phyloP scores from a whole-genome alignment of 1,140 invertebrate species.

The Ips typographus region DNA sequence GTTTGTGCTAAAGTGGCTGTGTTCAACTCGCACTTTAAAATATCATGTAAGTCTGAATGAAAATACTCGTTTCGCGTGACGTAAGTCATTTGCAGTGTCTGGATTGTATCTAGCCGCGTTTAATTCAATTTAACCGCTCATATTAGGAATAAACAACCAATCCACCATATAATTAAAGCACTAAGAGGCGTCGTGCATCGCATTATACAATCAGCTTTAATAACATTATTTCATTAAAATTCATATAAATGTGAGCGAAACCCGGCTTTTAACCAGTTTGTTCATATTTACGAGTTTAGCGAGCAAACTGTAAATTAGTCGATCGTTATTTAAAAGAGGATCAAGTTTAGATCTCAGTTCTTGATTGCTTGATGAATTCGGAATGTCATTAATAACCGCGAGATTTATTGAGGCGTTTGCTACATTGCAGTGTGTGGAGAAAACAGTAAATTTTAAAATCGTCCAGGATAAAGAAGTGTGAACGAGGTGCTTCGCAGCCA shows the following conservation, averaged over 20 bases:
- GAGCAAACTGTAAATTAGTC: constrained; percentile 7
- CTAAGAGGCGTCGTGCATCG: constrained; percentile 27
- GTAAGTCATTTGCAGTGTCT: constrained; percentile 49
- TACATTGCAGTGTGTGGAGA: not conserved
- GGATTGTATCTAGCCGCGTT: constrained; percentile 44
- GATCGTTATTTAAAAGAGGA: constrained; percentile 26
- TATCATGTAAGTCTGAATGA: constrained; percentile 7
- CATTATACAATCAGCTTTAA: constrained; percentile 32
- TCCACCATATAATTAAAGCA: constrained; percentile 30
- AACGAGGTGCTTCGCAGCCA: constrained; percentile 1
- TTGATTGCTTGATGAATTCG: constrained; percentile 2
- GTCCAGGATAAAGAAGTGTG: constrained; percentile 16
- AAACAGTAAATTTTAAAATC: constrained; percentile 7
- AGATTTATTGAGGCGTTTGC: no score
- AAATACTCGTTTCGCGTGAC: constrained; percentile 35
- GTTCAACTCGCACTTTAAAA: not conserved
- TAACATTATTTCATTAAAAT: constrained; percentile 36
- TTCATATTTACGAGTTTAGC: constrained; percentile 15
- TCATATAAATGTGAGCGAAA: constrained; percentile 29
- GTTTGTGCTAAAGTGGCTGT: not conserved
- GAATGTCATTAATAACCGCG: no score
- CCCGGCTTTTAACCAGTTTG: constrained; percentile 15
- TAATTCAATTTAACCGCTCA: constrained; percentile 34
- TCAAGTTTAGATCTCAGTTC: constrained; percentile 20
- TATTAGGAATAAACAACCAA: constrained; percentile 30